A percentile compares a stretch with the other conserved stretches of the same genome.
Evolutionary conservation across 2,888 invertebrate genomes (phyloP).

Genomic region (Busseola fusca): DNA sequence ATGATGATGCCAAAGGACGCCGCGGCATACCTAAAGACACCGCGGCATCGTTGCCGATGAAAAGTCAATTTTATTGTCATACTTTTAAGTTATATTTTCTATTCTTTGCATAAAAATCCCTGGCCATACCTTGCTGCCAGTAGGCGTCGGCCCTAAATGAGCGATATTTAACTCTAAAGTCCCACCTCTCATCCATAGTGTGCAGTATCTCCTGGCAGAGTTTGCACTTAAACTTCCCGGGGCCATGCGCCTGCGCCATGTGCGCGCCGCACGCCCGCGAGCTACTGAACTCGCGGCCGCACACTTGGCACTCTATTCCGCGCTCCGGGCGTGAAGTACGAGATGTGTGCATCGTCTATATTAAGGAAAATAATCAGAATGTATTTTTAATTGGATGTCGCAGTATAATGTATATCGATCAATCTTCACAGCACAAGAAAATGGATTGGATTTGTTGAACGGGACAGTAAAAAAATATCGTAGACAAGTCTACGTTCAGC

Average conservation of each 20-base stretch:
- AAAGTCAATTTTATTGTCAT: no score
- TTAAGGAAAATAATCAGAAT: not conserved
- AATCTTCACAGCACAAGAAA: not conserved
- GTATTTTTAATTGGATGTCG: no score
- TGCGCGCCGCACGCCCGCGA: constrained; percentile 80
- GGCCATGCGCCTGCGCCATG: constrained; percentile 81
- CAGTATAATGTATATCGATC: not conserved
- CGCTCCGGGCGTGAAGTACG: constrained; percentile 61
- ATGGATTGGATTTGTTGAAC: not conserved
- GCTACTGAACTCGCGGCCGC: constrained; percentile 78
- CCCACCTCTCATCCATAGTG: constrained; percentile 85
- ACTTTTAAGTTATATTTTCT: no score
- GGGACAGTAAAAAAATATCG: not conserved
- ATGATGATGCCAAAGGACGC: no score
- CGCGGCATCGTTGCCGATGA: no score
- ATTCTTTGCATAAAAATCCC: no score
- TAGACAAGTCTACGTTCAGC: not conserved
- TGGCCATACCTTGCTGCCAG: no score
- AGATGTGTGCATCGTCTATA: constrained; percentile 73
- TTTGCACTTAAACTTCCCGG: constrained; percentile 85
- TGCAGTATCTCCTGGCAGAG: constrained; percentile 82
- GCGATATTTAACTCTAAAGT: not conserved
- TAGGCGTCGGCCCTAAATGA: no score
- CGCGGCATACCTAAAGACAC: no score
- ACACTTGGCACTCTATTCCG: constrained; percentile 70